Conservation (phyloP, 1,140 invertebrate genomes). For the Sitobion miscanthi region DNA sequence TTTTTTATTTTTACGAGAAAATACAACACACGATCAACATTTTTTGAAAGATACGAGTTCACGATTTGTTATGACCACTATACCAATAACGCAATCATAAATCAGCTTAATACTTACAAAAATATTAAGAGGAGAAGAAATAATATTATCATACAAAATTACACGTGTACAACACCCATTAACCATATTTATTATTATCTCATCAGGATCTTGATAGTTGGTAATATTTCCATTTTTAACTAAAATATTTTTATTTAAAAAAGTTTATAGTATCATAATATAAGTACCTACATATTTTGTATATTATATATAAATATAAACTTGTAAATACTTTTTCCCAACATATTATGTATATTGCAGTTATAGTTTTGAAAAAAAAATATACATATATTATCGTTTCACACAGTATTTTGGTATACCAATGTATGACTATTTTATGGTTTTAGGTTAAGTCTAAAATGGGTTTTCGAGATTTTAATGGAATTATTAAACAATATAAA, state of each 20-base stretch:
- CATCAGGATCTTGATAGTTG: background rate
- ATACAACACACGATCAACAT: background rate
- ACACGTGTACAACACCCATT: background rate
- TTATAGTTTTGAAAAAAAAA: background rate
- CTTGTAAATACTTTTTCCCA: background rate
- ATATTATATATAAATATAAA: background rate
- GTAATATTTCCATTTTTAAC: background rate
- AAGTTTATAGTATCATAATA: background rate
- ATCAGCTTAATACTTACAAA: background rate
- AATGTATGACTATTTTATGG: background rate
- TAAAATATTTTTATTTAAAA: background rate
- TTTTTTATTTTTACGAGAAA: constrained; percentile 20
- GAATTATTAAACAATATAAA: constrained; percentile 45
- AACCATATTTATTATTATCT: background rate
- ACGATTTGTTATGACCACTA: background rate
- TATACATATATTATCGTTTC: background rate
- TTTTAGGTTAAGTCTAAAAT: background rate
- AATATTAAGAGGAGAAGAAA: background rate
- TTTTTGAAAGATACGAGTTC: background rate
- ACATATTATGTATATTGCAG: background rate
- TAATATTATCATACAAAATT: background rate
- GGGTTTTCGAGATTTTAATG: constrained; percentile 19
- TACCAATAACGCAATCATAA: background rate
- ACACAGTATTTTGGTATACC: background rate
- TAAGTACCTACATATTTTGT: background rate